phyloP scores from a whole-genome alignment of 2,797 vertebrate genomes.

The Trachurus trachurus region DNA sequence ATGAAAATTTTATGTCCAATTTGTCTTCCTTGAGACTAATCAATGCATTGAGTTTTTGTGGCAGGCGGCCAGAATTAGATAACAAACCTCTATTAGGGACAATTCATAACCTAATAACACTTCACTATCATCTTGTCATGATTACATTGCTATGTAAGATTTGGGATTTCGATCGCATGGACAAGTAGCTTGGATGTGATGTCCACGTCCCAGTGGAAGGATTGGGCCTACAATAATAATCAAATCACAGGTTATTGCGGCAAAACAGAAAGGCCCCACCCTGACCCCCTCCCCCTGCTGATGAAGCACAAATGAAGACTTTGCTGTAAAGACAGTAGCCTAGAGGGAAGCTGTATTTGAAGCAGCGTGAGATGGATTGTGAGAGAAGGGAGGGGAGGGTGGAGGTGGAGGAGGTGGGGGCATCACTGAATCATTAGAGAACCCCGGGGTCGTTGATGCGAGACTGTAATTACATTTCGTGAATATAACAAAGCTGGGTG shows the following conservation, averaged over 20 bases:
- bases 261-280: not conserved
- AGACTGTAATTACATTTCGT: conserved; percentile 44
- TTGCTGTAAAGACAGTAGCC: not conserved
- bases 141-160: not conserved
- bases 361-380: conserved; percentile 7
- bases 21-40: conserved; percentile 45
- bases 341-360: not conserved
- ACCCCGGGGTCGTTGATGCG: conserved; percentile 3
- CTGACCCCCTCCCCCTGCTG: conserved; percentile 1
- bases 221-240: not conserved
- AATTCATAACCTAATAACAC: not conserved
- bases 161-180: not conserved
- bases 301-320: conserved; percentile 19
- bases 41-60: conserved; percentile 12
- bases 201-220: not conserved
- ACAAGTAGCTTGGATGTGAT: not conserved
- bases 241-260: conserved; percentile 7
- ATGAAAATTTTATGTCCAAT: conserved; percentile 53
- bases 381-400: not conserved
- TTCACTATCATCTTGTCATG: not conserved
- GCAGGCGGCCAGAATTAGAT: conserved; percentile 27
- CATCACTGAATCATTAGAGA: conserved; percentile 28
- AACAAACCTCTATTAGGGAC: not conserved
- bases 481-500: conserved; percentile 29
- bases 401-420: not conserved